These are phyloP conservation scores for Drosophila hydei DNA, from an alignment of 1,140 invertebrate species.

Conservation along the genomic window DNA sequence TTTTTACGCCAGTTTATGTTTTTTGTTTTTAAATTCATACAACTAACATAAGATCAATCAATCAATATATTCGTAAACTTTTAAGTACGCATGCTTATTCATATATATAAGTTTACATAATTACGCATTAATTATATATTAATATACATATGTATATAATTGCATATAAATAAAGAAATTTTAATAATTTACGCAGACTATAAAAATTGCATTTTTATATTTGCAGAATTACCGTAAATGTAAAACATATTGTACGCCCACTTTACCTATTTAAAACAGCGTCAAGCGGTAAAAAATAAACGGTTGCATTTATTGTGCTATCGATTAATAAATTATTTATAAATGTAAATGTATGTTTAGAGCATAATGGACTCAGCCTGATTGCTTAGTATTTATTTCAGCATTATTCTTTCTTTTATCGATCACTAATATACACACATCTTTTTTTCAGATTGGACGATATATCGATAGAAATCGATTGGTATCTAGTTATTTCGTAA, in stretches of 20 bases:
- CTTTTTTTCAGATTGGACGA: not conserved
- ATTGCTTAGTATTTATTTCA: not conserved
- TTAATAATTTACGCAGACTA: not conserved
- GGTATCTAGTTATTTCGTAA: slow-evolving; percentile 34
- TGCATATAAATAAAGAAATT: slow-evolving; percentile 38
- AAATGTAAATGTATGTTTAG: not conserved
- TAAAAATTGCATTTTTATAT: not conserved
- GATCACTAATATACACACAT: not conserved
- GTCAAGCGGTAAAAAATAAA: not conserved
- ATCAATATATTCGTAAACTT: slow-evolving; percentile 14
- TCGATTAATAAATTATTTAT: slow-evolving; percentile 1
- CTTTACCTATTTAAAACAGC: not conserved
- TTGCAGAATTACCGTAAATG: not conserved
- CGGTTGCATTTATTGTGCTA: not conserved
- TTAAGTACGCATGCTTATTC: slow-evolving; percentile 16
- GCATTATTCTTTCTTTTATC: not conserved
- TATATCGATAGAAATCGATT: slow-evolving; percentile 27
- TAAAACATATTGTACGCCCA: too few species aligned
- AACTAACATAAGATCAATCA: slow-evolving; percentile 1
- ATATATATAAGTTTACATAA: slow-evolving; percentile 7
- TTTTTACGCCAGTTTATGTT: slow-evolving; percentile 4
- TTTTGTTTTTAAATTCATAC: slow-evolving; percentile 18
- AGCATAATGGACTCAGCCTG: too few species aligned
- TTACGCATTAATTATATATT: not conserved
- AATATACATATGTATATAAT: slow-evolving; percentile 28